Conservation (phyloP, 2,888 invertebrate genomes). For the Rhynchonema sp. region DNA sequence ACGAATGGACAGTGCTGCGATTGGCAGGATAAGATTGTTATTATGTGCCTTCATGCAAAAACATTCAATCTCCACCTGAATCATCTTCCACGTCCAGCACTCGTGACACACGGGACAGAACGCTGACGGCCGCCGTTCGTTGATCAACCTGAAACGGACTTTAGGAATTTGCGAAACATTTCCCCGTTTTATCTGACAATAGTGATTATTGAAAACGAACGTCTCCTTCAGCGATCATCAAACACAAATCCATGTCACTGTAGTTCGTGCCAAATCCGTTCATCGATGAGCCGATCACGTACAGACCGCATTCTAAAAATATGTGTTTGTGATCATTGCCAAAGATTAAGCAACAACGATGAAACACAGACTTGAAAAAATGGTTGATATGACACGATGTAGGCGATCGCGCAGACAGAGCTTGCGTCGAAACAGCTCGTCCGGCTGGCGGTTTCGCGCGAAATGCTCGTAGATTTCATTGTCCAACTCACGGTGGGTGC, state of each 20-base stretch:
- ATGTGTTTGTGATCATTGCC: too few relatives aligned
- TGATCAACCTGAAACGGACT: background rate
- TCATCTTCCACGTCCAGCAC: background rate
- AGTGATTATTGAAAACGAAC: background rate
- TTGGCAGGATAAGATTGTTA: too few relatives aligned
- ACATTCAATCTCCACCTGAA: too few relatives aligned
- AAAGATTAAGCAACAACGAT: background rate
- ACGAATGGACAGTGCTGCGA: background rate
- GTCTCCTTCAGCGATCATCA: constrained; percentile 45
- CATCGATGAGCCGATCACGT: constrained; percentile 90
- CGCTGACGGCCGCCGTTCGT: background rate
- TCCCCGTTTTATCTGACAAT: too few relatives aligned
- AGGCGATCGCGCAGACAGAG: background rate
- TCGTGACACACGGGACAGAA: background rate
- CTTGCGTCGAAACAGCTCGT: background rate
- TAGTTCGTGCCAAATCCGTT: constrained; percentile 77
- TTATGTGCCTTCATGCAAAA: too few relatives aligned
- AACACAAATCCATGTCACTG: constrained; percentile 90
- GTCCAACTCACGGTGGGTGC: background rate
- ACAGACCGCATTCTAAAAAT: constrained; percentile 37
- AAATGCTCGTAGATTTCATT: background rate
- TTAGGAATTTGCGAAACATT: background rate
- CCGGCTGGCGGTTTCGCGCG: background rate
- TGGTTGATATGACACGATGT: background rate
- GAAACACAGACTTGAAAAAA: background rate